Conservation (phyloP, 1,140 invertebrate species). For the Mylabris phalerata region DNA sequence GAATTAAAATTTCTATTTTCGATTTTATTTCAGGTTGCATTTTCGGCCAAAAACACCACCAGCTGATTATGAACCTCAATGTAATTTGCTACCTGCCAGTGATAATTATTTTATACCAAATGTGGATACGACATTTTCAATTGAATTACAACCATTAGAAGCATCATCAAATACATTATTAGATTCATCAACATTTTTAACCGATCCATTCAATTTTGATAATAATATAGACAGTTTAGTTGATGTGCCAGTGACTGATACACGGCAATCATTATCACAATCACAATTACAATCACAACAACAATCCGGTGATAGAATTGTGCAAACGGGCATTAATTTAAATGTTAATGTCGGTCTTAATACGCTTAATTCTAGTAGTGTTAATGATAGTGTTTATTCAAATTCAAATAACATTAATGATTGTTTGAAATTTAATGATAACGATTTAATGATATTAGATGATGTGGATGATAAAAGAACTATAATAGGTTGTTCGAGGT, state of each 20-base stretch:
- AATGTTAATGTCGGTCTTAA: slow-evolving; percentile 30
- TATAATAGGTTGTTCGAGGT: slow-evolving; percentile 36
- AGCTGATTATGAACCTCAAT: slow-evolving; percentile 39
- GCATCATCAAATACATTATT: slow-evolving; percentile 25
- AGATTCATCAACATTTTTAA: slow-evolving; percentile 44
- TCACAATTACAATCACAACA: not conserved
- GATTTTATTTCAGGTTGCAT: slow-evolving; percentile 54
- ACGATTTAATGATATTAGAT: slow-evolving; percentile 14
- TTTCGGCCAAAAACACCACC: slow-evolving; percentile 68
- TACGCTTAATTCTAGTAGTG: slow-evolving; percentile 31
- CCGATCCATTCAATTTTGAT: slow-evolving; percentile 44
- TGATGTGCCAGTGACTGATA: slow-evolving; percentile 33
- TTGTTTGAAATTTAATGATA: slow-evolving; percentile 4
- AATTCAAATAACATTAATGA: slow-evolving; percentile 22
- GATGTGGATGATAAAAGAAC: slow-evolving; percentile 25
- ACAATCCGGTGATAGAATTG: slow-evolving; percentile 20
- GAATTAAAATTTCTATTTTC: not conserved
- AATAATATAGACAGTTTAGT: slow-evolving; percentile 38
- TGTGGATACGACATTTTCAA: slow-evolving; percentile 49
- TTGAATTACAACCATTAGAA: slow-evolving; percentile 46
- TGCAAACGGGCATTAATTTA: slow-evolving; percentile 29
- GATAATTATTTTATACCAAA: slow-evolving; percentile 44
- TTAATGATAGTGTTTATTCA: slow-evolving; percentile 26
- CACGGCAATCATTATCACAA: slow-evolving; percentile 23
- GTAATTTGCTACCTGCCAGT: slow-evolving; percentile 28